Evolutionary conservation across 2,113 vertebrate genomes (phyloP).

Genomic region (Xyliphius kryptos): DNA sequence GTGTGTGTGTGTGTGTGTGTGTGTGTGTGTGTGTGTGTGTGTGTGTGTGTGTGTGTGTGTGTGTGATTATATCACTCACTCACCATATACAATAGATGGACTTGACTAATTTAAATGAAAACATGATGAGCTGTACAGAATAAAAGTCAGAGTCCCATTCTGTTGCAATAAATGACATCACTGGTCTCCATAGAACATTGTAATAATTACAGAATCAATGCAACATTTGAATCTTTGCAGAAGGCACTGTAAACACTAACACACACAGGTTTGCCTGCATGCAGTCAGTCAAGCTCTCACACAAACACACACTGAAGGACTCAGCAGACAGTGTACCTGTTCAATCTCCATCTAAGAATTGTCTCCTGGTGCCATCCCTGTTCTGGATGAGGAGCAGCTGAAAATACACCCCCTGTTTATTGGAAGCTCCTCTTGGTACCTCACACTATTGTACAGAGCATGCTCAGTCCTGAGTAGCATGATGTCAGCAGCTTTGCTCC

Average conservation of each 20-base stretch:
- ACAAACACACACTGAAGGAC: no score
- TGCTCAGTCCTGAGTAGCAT: conserved; percentile 32
- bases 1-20: conserved; percentile 28
- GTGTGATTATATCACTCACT: no score
- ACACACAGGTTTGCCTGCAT: conserved; percentile 6
- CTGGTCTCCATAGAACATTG: no score
- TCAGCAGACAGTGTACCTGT: conserved; percentile 50
- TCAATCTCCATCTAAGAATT: conserved; percentile 59
- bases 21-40: background rate
- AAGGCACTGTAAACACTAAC: background rate
- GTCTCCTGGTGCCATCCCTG: conserved; percentile 45
- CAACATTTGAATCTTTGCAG: no score
- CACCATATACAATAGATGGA: no score
- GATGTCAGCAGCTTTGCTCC: conserved; percentile 25
- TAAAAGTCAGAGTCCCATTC: no score
- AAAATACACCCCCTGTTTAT: conserved; percentile 28
- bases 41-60: background rate
- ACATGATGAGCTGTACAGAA: no score
- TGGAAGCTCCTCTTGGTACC: conserved; percentile 25
- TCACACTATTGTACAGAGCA: conserved; percentile 40
- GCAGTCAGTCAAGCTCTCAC: conserved; percentile 29
- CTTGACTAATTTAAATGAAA: no score
- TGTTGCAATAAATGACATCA: no score
- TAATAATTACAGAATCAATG: no score
- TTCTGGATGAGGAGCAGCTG: conserved; percentile 36